phyloP scores from a whole-genome alignment of 2,888 invertebrate species.

The Antitype chi region DNA sequence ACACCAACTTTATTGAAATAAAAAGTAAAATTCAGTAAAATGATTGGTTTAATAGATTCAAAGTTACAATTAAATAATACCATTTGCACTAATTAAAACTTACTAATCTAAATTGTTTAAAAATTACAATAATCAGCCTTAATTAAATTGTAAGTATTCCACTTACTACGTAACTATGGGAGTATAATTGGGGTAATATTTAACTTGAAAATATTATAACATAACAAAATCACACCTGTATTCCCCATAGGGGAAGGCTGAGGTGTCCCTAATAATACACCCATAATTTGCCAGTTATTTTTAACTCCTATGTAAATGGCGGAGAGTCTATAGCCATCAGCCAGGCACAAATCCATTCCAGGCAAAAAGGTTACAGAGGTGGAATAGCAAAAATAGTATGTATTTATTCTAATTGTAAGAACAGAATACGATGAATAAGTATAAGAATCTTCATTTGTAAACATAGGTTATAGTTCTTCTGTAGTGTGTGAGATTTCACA shows the following conservation, averaged over 20 bases:
- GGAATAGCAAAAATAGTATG: not conserved
- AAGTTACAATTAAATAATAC: constrained; percentile 16
- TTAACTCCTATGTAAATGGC: not conserved
- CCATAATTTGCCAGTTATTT: not conserved
- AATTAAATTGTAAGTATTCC: constrained; percentile 25
- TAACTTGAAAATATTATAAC: not conserved
- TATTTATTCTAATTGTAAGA: not conserved
- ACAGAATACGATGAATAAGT: no score
- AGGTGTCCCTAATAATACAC: not conserved
- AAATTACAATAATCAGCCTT: constrained; percentile 51
- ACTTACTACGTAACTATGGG: constrained; percentile 17
- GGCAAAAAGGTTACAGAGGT: not conserved
- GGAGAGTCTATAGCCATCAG: not conserved
- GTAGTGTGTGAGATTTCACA: no score
- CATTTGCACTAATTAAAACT: constrained; percentile 34
- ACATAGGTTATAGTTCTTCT: no score
- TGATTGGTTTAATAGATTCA: constrained; percentile 33
- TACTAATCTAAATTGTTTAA: constrained; percentile 14
- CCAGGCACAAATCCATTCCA: not conserved
- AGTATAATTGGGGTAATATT: not conserved
- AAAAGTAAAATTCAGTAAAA: not conserved
- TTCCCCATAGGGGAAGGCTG: not conserved
- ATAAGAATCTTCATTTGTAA: no score
- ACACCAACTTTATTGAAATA: not conserved
- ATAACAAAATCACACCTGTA: not conserved